phyloP scores from a whole-genome alignment of 1,140 invertebrate species.

The Drosophila guanche region DNA sequence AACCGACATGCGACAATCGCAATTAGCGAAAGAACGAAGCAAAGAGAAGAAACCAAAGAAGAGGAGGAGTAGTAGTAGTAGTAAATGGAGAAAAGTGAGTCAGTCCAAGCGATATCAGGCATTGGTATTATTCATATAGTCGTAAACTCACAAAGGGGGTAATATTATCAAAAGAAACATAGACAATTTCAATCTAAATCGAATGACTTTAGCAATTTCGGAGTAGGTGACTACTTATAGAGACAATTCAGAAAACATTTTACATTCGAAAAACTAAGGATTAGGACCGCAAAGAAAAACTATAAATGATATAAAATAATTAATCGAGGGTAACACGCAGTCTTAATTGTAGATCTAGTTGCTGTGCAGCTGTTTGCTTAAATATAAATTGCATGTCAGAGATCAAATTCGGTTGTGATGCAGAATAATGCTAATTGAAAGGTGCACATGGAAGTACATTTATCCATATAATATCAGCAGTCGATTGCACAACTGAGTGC shows the following conservation, averaged over 20 bases:
- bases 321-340: no score
- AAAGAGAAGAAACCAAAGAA: slow-evolving; percentile 5
- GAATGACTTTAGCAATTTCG: no score
- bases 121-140: slow-evolving; percentile 10
- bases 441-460: slow-evolving; percentile 12
- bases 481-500: slow-evolving; percentile 32
- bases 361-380: slow-evolving; percentile 35
- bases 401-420: slow-evolving; percentile 67
- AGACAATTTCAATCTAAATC: no score
- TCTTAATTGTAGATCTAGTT: slow-evolving; percentile 1
- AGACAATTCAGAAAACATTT: no score
- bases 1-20: slow-evolving; percentile 44
- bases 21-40: slow-evolving; percentile 28
- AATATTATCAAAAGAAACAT: no score
- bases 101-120: slow-evolving; percentile 56
- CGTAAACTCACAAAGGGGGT: no score
- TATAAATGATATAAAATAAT: no score
- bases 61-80: slow-evolving; percentile 19
- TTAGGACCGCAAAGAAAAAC: no score
- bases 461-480: slow-evolving; percentile 30
- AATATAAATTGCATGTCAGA: slow-evolving; percentile 60
- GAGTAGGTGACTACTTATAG: no score
- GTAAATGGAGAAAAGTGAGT: slow-evolving; percentile 43
- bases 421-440: slow-evolving; percentile 49
- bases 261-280: no score